phyloP scores from a whole-genome alignment of 2,888 invertebrate species.

The Aquatica leii region DNA sequence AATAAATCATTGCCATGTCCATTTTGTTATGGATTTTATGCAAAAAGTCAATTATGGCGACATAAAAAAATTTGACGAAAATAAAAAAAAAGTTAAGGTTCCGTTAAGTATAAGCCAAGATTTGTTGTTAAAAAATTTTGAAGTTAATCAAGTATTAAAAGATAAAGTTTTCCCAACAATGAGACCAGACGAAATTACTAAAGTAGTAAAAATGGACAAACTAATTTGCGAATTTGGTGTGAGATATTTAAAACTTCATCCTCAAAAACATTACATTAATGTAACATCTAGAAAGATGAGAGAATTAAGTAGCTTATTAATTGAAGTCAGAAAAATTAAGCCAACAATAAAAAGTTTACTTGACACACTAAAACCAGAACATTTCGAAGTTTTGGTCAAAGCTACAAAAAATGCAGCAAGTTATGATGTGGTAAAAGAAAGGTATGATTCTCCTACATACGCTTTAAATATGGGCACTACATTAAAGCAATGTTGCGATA shows the following conservation, averaged over 20 bases:
- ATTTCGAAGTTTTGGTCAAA: conserved; percentile 32
- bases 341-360: conserved; percentile 25
- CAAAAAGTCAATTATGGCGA: conserved; percentile 22
- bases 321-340: too few species aligned
- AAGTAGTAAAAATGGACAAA: conserved; percentile 22
- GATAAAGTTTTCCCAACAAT: conserved; percentile 30
- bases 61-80: conserved; percentile 24
- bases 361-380: conserved; percentile 25
- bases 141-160: conserved; percentile 15
- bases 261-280: conserved; percentile 35
- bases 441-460: conserved; percentile 25
- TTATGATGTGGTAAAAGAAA: conserved; percentile 22
- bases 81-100: not conserved
- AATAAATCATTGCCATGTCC: conserved; percentile 17
- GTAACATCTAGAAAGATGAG: conserved; percentile 38
- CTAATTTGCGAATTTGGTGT: conserved; percentile 24
- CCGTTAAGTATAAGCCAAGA: too few species aligned
- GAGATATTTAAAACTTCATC: conserved; percentile 33
- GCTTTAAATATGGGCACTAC: conserved; percentile 33
- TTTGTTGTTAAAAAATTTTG: conserved; percentile 1
- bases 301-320: conserved; percentile 33
- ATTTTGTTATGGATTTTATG: conserved; percentile 32
- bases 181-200: conserved; percentile 27
- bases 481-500: conserved; percentile 35
- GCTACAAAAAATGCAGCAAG: conserved; percentile 32